Evolutionary conservation across 1,140 invertebrate species (phyloP).

Genomic region (Chrysoperla carnea): DNA sequence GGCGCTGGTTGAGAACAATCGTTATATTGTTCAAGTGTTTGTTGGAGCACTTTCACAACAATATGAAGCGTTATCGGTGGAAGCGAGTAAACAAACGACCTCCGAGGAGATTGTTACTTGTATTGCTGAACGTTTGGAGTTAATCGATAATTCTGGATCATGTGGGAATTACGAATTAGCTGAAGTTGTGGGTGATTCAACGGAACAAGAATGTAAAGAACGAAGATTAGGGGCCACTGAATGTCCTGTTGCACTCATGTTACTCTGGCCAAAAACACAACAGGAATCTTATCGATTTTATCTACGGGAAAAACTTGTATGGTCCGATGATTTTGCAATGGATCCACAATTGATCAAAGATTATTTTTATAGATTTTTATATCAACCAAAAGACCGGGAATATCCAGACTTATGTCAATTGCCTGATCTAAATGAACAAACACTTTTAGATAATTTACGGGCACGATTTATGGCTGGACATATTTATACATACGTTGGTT

Average conservation of each 20-base stretch:
- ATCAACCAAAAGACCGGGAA: constrained; percentile 76
- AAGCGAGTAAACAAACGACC: constrained; percentile 80
- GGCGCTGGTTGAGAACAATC: constrained; percentile 31
- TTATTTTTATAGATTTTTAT: constrained; percentile 79
- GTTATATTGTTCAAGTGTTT: constrained; percentile 61
- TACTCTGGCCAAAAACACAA: constrained; percentile 73
- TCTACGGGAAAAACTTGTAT: constrained; percentile 62
- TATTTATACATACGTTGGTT: constrained; percentile 94
- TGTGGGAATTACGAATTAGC: constrained; percentile 67
- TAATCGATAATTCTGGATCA: constrained; percentile 43
- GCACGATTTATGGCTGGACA: constrained; percentile 79
- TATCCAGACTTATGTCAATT: constrained; percentile 91
- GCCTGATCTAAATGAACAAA: constrained; percentile 87
- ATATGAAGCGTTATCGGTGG: constrained; percentile 79
- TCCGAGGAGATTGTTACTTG: constrained; percentile 78
- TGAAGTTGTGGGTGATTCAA: constrained; percentile 69
- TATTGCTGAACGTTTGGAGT: constrained; percentile 58
- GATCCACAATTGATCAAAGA: constrained; percentile 79
- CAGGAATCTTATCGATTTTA: constrained; percentile 46
- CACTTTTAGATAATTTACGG: constrained; percentile 76
- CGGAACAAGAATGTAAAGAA: constrained; percentile 82
- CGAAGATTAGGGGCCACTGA: constrained; percentile 67
- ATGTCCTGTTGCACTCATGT: constrained; percentile 81
- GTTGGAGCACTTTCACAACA: constrained; percentile 75
- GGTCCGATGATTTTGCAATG: constrained; percentile 74